A percentile compares a stretch with the other conserved stretches of the same genome.
Evolutionary conservation across 2,797 vertebrate genomes (phyloP).

Genomic region (Acanthurus leucopareius): DNA sequence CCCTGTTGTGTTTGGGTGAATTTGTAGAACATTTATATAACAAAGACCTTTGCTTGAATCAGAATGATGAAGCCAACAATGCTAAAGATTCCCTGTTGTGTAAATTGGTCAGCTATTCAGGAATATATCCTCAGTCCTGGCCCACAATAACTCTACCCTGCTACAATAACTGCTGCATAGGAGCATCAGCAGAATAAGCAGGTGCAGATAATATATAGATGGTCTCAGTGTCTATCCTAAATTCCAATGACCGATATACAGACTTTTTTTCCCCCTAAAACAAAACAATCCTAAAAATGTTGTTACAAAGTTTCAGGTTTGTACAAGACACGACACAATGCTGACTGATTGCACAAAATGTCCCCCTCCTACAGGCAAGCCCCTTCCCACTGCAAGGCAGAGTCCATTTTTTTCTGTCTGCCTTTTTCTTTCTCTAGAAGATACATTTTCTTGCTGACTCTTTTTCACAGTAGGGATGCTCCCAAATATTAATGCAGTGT

Average conservation of each 20-base stretch:
- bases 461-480: neutral
- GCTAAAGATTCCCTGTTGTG: neutral
- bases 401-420: neutral
- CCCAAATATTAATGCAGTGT: neutral
- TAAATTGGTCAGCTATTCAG: neutral
- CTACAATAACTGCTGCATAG: neutral
- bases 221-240: neutral
- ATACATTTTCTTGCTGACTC: neutral
- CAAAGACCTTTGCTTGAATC: neutral
- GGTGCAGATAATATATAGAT: neutral
- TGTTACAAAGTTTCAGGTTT: neutral
- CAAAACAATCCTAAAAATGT: neutral
- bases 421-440: neutral
- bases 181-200: neutral
- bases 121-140: neutral
- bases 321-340: neutral
- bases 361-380: neutral
- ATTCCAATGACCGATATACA: neutral
- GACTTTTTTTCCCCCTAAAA: slow-evolving; percentile 1
- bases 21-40: too few species aligned
- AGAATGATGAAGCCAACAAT: neutral
- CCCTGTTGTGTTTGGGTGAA: neutral
- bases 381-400: neutral
- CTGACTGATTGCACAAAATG: slow-evolving; percentile 2
- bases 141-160: too few species aligned